A percentile compares a stretch with the other conserved stretches of the same genome.
Evolutionary conservation across 2,113 vertebrate species (phyloP).

Genomic region (Procavia capensis): DNA sequence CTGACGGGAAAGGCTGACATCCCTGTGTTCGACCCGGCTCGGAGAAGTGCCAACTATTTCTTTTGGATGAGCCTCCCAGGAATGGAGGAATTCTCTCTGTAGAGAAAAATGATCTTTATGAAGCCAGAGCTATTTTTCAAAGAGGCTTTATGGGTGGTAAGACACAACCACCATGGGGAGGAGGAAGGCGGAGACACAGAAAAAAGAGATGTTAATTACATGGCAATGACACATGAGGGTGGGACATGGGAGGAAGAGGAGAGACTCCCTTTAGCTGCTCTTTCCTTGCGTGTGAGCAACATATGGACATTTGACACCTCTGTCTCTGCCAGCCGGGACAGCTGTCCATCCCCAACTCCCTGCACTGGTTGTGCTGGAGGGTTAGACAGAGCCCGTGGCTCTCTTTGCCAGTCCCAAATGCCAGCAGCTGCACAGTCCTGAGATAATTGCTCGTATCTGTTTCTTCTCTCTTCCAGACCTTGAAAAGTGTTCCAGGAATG

Average conservation of each 20-base stretch:
- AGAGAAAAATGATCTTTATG: conserved; percentile 83
- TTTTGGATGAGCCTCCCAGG: conserved; percentile 81
- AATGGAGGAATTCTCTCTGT: conserved; percentile 81
- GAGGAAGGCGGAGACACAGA: conserved; percentile 65
- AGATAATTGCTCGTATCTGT: conserved; percentile 82
- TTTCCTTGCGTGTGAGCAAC: not conserved
- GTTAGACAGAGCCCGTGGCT: conserved; percentile 69
- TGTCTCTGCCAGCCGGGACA: not conserved
- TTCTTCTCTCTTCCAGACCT: conserved; percentile 81
- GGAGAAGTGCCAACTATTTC: conserved; percentile 58
- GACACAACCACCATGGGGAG: not conserved
- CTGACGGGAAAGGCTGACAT: not conserved
- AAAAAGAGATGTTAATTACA: conserved; percentile 59
- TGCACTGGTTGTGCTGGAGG: conserved; percentile 67
- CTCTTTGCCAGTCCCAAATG: conserved; percentile 68
- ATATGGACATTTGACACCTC: not conserved
- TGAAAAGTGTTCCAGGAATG: conserved; percentile 78
- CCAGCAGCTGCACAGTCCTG: conserved; percentile 76
- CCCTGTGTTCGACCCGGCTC: conserved; percentile 58
- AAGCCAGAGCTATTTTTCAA: conserved; percentile 77
- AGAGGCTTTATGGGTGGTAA: conserved; percentile 37
- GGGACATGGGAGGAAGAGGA: not conserved
- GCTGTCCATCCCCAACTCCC: not conserved
- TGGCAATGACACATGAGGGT: not conserved
- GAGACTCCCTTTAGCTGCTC: not conserved